Base-by-base conservation (phyloP, 2,888 invertebrate species). In the Trichogramma dendrolimi region DNA sequence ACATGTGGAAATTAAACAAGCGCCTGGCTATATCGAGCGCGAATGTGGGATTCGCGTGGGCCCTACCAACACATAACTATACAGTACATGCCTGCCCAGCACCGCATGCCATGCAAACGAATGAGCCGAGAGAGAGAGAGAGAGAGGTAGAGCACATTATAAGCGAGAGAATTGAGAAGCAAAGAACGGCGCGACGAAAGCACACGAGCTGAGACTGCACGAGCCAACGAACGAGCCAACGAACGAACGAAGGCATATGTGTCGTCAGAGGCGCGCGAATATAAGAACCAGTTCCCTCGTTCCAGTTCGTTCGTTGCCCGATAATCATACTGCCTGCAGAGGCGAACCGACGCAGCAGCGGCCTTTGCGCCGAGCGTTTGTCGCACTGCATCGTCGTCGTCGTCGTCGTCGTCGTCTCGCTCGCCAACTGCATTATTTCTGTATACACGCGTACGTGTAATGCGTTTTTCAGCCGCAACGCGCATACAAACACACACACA, bases 251-350 rank as follows among this genome's bases (percentile, higher is more conserved):
- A 69, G 65, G 70, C 70, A 67, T 70, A 71, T 71, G 73, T 74
- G 75, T 76, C 74, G 71, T 72, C 68, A 48, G 55, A 58, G 51
- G n/a, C 27, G 27, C 27, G 27, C 27, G 27, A 46, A 46, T 10
- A 46, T 46, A 71, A 78, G 78, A 79, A 79, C 78, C 78, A 79
- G 78, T 79, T 79, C 77, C 76, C 77, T 76, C 78, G 75, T 78
- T 78, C 78, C 78, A 77, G 78, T 64, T 77, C 78, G 79, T 78
- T 79, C 78, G 78, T 79, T 78, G 78, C 77, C 78, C 78, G 78
- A 79, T 79, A 79, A 79, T 78, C 78, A 79, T 74, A 78, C 78
- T 75, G 76, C 76, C 75, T 73, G 70, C 69, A 71, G 71, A 70
- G 67, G 64, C 55, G 40, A 27, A 44, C 5, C 53, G 42, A 38